A percentile compares a stretch with the other conserved stretches of the same genome.
These are phyloP conservation scores for Mimas tiliae DNA, from an alignment of 2,888 invertebrate species.

Conservation along the genomic window DNA sequence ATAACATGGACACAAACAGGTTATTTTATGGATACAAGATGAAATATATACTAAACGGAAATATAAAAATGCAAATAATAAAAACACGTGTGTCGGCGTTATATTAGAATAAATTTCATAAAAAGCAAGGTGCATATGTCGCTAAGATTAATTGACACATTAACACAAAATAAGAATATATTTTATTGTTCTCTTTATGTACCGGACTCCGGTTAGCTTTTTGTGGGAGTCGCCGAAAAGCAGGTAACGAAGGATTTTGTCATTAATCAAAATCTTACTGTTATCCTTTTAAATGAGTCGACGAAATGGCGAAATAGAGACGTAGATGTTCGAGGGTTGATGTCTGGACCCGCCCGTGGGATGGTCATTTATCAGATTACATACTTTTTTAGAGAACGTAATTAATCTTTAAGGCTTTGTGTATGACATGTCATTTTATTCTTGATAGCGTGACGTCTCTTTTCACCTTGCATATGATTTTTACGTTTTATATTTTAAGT, in stretches of 20 bases:
- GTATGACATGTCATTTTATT: not conserved
- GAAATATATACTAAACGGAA: constrained; percentile 51
- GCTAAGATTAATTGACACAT: constrained; percentile 77
- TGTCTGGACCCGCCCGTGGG: constrained; percentile 63
- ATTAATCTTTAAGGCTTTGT: constrained; percentile 16
- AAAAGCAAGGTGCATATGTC: constrained; percentile 60
- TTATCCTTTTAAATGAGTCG: constrained; percentile 66
- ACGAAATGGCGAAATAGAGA: constrained; percentile 71
- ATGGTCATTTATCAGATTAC: constrained; percentile 45
- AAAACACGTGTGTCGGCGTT: constrained; percentile 60
- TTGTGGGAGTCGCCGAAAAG: constrained; percentile 70
- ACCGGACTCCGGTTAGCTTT: constrained; percentile 57
- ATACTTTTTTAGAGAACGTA: constrained; percentile 17
- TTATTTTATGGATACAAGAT: constrained; percentile 36
- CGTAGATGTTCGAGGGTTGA: constrained; percentile 52
- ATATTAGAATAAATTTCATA: constrained; percentile 44
- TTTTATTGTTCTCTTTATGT: constrained; percentile 60
- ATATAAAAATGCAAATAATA: constrained; percentile 67
- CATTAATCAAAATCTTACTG: constrained; percentile 76
- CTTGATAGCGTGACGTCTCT: not conserved
- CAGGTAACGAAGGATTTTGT: constrained; percentile 70
- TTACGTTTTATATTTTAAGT: constrained; percentile 1
- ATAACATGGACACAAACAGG: constrained; percentile 30
- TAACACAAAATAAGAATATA: constrained; percentile 71
- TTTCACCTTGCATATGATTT: not conserved